Conservation (phyloP, 2,888 invertebrate genomes). For the Exephanes ischioxanthus region DNA sequence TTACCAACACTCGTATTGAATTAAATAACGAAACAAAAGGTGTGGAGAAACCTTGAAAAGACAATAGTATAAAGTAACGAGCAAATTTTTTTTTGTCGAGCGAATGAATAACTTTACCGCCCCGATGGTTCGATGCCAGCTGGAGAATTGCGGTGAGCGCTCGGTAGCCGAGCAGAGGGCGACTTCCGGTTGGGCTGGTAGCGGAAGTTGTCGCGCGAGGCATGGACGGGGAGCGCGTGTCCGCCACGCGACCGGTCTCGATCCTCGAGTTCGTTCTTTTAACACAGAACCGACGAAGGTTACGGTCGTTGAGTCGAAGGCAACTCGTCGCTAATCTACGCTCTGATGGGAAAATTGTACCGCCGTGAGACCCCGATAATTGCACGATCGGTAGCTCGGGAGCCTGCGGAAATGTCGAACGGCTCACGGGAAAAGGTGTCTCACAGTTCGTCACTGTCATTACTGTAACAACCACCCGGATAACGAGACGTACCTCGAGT, state of each 20-base stretch:
- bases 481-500: not conserved
- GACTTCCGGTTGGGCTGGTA: constrained; percentile 58
- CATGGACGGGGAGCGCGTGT: constrained; percentile 74
- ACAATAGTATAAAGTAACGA: constrained; percentile 30
- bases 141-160: constrained; percentile 44
- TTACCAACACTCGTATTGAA: no score
- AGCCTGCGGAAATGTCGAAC: not conserved
- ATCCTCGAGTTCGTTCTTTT: constrained; percentile 54
- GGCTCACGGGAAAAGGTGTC: not conserved
- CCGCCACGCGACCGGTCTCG: constrained; percentile 78
- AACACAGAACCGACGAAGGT: constrained; percentile 39
- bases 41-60: constrained; percentile 7
- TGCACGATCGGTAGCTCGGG: constrained; percentile 66
- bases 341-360: constrained; percentile 74
- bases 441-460: not conserved
- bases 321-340: constrained; percentile 58
- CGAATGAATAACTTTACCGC: constrained; percentile 58
- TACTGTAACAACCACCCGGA: constrained; percentile 1
- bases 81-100: constrained; percentile 2
- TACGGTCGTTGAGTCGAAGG: not conserved
- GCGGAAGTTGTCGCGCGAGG: constrained; percentile 78
- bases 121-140: constrained; percentile 58
- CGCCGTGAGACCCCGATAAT: constrained; percentile 67
- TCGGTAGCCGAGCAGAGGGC: not conserved
- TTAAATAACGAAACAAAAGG: not conserved